These are phyloP conservation scores for Rhinoptilus africanus DNA, from an alignment of 2,113 vertebrate species.

Conservation along the genomic window DNA sequence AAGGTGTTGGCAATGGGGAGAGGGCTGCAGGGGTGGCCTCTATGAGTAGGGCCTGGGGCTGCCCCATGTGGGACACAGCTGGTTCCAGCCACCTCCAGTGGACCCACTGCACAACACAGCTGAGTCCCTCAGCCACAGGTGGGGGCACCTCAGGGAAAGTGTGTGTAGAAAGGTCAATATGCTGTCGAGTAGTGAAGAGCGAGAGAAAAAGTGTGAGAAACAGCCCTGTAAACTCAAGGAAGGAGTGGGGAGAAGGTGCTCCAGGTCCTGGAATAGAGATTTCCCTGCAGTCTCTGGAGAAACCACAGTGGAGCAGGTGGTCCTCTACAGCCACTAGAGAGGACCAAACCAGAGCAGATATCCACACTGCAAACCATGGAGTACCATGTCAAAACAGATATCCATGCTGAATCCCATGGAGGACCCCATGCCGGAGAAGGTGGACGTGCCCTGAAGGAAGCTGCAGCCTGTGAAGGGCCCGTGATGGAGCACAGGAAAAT, in stretches of 20 bases:
- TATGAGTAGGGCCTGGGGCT: rapidly evolving
- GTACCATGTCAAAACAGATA: not conserved
- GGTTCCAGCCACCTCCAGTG: not conserved
- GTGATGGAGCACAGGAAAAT: rapidly evolving
- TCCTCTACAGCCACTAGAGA: not conserved
- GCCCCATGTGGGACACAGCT: rapidly evolving
- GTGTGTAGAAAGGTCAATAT: not conserved
- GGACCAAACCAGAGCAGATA: not conserved
- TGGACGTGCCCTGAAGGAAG: not conserved
- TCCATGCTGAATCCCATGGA: not conserved
- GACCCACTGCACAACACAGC: no score
- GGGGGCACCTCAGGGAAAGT: rapidly evolving
- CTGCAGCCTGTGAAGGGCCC: rapidly evolving
- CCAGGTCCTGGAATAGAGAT: not conserved
- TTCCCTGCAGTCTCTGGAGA: not conserved
- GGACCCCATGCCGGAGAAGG: not conserved
- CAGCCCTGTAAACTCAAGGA: not conserved
- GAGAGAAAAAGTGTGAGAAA: not conserved
- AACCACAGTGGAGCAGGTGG: rapidly evolving
- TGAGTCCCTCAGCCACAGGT: rapidly evolving
- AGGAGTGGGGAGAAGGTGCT: not conserved
- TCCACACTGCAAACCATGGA: not conserved
- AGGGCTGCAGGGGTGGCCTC: not conserved
- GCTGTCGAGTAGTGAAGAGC: not conserved
- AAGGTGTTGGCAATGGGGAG: not conserved